Conservation (phyloP, 2,797 vertebrate species). For the Hipposideros larvatus region DNA sequence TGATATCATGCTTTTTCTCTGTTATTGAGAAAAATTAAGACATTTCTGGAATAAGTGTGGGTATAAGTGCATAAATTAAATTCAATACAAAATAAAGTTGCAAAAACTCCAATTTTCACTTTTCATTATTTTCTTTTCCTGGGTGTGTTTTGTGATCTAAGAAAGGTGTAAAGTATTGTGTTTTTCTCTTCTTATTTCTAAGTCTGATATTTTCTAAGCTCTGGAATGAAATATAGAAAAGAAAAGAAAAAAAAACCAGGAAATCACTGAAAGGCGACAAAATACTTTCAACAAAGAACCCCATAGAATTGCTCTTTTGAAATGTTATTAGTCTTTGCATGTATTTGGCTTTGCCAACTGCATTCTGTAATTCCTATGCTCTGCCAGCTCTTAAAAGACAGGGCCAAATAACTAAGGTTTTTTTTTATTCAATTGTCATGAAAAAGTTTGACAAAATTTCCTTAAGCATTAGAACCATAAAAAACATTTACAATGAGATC, state of each 20-base stretch:
- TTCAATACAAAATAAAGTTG: conserved; percentile 48
- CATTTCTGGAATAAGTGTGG: background rate
- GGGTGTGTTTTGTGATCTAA: background rate
- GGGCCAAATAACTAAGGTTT: conserved; percentile 61
- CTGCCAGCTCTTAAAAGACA: conserved; percentile 63
- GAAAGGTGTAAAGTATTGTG: background rate
- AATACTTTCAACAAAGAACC: conserved; percentile 66
- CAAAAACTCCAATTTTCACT: conserved; percentile 24
- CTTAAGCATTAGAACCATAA: conserved; percentile 63
- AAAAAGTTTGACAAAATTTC: conserved; percentile 73
- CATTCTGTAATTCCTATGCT: conserved; percentile 68
- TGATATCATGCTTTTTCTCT: background rate
- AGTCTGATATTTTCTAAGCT: conserved; percentile 60
- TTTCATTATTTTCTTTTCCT: conserved; percentile 19
- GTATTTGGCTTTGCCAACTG: conserved; percentile 56
- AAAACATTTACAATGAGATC: conserved; percentile 36
- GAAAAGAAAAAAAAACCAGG: background rate
- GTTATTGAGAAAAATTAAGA: conserved; percentile 1
- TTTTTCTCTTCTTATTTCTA: conserved; percentile 58
- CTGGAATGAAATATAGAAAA: conserved; percentile 51
- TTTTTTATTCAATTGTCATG: conserved; percentile 73
- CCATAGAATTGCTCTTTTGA: conserved; percentile 72
- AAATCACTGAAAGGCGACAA: conserved; percentile 67
- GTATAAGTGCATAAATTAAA: background rate
- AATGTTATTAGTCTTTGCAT: conserved; percentile 68